Percentiles rank a stretch among this genome's conserved stretches.
phyloP scores from a whole-genome alignment of 2,113 vertebrate species.

The Sminthopsis crassicaudata region DNA sequence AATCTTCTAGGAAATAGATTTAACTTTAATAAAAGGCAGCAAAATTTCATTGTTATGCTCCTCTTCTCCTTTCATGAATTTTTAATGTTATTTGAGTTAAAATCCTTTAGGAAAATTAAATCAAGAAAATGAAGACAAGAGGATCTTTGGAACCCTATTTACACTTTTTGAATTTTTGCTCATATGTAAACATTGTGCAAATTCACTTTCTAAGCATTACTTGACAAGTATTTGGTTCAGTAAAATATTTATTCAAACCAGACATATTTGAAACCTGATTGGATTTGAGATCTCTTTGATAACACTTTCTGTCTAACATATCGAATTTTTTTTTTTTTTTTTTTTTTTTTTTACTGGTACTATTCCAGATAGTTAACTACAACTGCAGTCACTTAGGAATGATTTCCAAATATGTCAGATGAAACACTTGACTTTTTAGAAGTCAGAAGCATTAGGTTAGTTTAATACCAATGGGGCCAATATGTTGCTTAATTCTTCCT shows the following conservation, averaged over 20 bases:
- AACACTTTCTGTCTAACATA: slow-evolving; percentile 24
- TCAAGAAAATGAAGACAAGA: slow-evolving; percentile 43
- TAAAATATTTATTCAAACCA: not conserved
- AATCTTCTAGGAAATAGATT: not conserved
- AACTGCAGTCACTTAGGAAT: not conserved
- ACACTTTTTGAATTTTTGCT: slow-evolving; percentile 13
- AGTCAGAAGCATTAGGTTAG: slow-evolving; percentile 4
- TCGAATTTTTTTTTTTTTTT: slow-evolving; percentile 21
- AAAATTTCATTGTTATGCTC: not conserved
- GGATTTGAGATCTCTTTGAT: not conserved
- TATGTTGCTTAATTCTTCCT: not conserved
- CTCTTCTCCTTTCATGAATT: not conserved
- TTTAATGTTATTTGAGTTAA: slow-evolving; percentile 47
- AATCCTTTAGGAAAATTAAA: slow-evolving; percentile 8
- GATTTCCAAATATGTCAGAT: not conserved
- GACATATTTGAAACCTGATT: not conserved
- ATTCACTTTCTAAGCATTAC: slow-evolving; percentile 22
- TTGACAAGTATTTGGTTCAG: not conserved
- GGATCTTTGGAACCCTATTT: not conserved
- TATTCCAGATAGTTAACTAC: not conserved
- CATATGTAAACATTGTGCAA: not conserved
- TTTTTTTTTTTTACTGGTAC: slow-evolving; percentile 6
- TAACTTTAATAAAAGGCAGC: not conserved
- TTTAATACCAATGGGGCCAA: not conserved
- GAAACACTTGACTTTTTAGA: not conserved